These are phyloP conservation scores for Ferrisia virgata DNA, from an alignment of 2,888 invertebrate genomes.

Conservation along the genomic window DNA sequence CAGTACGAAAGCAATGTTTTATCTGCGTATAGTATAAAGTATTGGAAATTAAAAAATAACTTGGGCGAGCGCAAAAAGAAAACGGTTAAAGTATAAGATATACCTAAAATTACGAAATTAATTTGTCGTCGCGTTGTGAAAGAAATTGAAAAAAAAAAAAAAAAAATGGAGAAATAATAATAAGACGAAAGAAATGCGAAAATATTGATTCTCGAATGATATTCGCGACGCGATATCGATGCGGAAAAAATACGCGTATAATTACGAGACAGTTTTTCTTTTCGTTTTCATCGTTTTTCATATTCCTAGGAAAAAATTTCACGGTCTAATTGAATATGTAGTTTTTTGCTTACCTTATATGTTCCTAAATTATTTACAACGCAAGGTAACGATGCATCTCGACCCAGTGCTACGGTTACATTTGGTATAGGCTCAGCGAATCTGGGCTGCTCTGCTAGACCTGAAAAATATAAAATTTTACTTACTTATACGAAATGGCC, in stretches of 20 bases:
- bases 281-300: no score
- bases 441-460: constrained; percentile 60
- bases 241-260: no score
- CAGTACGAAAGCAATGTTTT: background rate
- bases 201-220: no score
- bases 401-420: constrained; percentile 82
- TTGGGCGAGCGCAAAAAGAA: background rate
- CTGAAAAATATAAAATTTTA: constrained; percentile 24
- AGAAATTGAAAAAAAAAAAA: background rate
- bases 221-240: no score
- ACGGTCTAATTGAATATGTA: background rate
- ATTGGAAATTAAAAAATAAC: constrained; percentile 11
- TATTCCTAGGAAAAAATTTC: background rate
- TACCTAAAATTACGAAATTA: constrained; percentile 5
- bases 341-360: constrained; percentile 66
- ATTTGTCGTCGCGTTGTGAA: background rate
- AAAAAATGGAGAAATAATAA: background rate
- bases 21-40: background rate
- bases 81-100: background rate
- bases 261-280: background rate
- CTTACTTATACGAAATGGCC: background rate
- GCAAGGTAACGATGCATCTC: constrained; percentile 82
- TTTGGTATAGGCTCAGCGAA: constrained; percentile 87
- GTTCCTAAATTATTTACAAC: constrained; percentile 83
- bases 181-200: background rate